Base-by-base conservation (phyloP, 2,113 vertebrate genomes). In the Cheirogaleus medius region DNA sequence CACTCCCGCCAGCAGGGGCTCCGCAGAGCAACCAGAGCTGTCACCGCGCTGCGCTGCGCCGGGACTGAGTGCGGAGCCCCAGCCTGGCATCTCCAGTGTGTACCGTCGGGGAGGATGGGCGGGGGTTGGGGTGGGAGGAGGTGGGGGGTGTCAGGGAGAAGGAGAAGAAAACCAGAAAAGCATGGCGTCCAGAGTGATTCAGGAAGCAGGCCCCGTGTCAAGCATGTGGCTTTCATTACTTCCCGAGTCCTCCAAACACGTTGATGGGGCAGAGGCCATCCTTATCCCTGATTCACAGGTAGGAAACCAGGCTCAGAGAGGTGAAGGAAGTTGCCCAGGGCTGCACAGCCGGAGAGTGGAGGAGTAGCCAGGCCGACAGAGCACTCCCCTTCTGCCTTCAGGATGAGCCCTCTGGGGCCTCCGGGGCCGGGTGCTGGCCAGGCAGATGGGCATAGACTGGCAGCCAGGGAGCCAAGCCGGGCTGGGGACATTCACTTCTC, bases 281-380 rank as follows among this genome's bases (percentile, higher is more conserved):
- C 5, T 37, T n/a, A 56, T 37, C 47, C 27, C 63, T 49, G 23
- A 23, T 47, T 58, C 66, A 21, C 39, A 42, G 34, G 56, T 15
- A 39, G 71, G 82, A 90, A 47, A 71, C 11, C 23, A 69, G 56
- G 44, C 91, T 87, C 76, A 47, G 93, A 73, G 71, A 97, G 37
- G 93, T 6, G 52, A 69, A 32, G 44, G 69, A 11, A 47, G 44
- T 60, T 14, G 5, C 39, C 27, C 29, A 32, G 60, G 27, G 56
- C 23, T 34, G 5, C 78, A 64, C 17, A 80, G 83, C 69, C 8
- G 10, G 60, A 34, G 21, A 37, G 68, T 5, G 21, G 49, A 60
- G 27, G 54, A 32, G 18, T 39, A 66, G 49, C 56, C 49, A 25
- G 3, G 27, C 54, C 34, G 2, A 23, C 64, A 6, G n/a, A 47